Evolutionary conservation across 2,113 vertebrate genomes (phyloP), one percentile per base, ranked within the genome.

Genomic region (Cervus canadensis): DNA sequence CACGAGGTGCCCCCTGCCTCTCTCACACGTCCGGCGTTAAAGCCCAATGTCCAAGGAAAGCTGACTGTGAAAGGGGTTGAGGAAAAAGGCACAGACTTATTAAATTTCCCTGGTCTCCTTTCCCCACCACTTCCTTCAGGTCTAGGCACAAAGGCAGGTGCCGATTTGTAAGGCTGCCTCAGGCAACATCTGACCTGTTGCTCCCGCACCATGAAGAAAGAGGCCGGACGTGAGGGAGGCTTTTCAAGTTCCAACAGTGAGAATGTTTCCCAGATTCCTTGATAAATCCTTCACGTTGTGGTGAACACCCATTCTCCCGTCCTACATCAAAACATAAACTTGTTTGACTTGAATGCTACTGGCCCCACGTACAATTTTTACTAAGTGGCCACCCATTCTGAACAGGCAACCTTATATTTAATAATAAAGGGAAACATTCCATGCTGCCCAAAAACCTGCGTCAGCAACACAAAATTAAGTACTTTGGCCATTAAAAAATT

Each of bases 141-240:
- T 86, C 84, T 85, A 16, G 78, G 95, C 78, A 91, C 92, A 95
- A 95, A 97, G 89, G 97, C 97, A 97, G 96, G 96, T 92, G 89
- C 96, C 86, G 87, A 93, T 97, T 84, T 97, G 89, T 59, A 64
- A 93, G 94, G 85, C 60, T 15, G 97, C 98, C 97, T 92, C 30
- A 43, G 98, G 98, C 95, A 48, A 87, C 78, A n/a, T 56, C 88
- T 97, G 97, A 98, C 94, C 98, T 95, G 91, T 59, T 36, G 95
- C 96, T 96, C 95, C 79, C 1, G 0, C 36, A 91, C 91, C 89
- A 89, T 45, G 89, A 84, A 89, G 96, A 95, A 94, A 82, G 60
- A 95, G 76, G 67, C 94, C 91, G 87, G 92, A 89, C 91, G 92
- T 91, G 43, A 85, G 86, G 82, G 90, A 76, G 93, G 67, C 95